Evolutionary conservation across 2,797 vertebrate genomes (phyloP), one percentile per base, ranked within the genome.

Genomic region (Eospalax fontanierii): DNA sequence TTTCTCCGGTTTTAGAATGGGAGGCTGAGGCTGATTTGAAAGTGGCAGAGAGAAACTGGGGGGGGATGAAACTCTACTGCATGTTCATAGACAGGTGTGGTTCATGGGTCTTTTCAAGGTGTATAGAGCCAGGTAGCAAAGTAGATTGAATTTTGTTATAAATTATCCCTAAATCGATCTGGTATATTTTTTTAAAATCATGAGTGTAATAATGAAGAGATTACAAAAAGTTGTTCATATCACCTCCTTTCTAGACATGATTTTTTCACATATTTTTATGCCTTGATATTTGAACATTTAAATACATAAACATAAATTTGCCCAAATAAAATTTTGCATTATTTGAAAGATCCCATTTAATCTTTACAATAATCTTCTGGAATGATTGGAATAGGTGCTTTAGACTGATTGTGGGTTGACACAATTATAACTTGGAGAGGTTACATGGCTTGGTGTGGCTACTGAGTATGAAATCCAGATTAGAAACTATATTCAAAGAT

Each of bases 261-360:
- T 28, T 80, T n/a, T 76, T n/a, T 85, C 40, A 61, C 59, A 71
- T 50, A 85, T 65, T 96, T 88, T 70, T 90, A 66, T 80, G 81
- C 15, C 14, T 85, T 71, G 14, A 22, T 43, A 35, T 84, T 81
- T 40, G 33, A 76, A 66, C 38, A 86, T 81, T 84, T 70, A 35
- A 68, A 54, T 35, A 22, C 28, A 80, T 50, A 18, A 24, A 4
- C 54, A 4, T 71, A 71, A 84, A 74, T 57, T 75, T 59, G 5
- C 78, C 6, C 43, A 89, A 73, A 82, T 94, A 82, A 57, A 0
- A 74, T 43, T 93, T 73, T 88, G 14, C 33, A 74, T 83, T 16
- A 92, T 76, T 95, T n/a, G 18, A 83, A 74, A 94, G 15, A 83
- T 18, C 71, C 71, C 35, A 50, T 92, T 89, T 59, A 76, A 66